These are phyloP conservation scores for Piscicola geometra DNA, from an alignment of 2,888 invertebrate genomes.

Conservation along the genomic window DNA sequence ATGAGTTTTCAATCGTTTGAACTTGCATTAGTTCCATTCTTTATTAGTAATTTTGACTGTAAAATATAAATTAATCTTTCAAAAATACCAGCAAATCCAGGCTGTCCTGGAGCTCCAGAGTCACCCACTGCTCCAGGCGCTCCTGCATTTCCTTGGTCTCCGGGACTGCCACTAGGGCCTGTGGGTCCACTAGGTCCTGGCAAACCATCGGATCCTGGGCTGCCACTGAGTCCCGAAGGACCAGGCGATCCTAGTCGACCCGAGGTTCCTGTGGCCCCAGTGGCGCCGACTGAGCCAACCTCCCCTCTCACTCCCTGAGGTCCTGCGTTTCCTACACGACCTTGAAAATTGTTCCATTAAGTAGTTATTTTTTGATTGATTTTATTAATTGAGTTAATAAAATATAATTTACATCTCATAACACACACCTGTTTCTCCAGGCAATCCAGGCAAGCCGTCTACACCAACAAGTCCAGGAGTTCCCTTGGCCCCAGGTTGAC, in stretches of 20 bases:
- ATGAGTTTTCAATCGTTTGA: too few relatives aligned
- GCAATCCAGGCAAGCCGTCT: slow-evolving; percentile 1
- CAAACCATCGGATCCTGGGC: slow-evolving; percentile 13
- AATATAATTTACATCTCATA: neutral
- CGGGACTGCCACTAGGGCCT: slow-evolving; percentile 5
- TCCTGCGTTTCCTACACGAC: neutral
- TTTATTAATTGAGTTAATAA: neutral
- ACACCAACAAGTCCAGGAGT: neutral
- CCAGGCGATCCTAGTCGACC: slow-evolving; percentile 14
- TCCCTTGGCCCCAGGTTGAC: slow-evolving; percentile 35
- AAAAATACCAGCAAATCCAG: neutral
- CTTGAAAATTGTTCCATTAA: too few relatives aligned
- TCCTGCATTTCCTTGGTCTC: neutral
- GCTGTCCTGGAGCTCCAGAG: slow-evolving; percentile 12
- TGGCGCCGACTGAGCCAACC: neutral
- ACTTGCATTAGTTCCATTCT: too few relatives aligned
- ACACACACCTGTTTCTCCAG: neutral
- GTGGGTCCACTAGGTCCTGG: neutral
- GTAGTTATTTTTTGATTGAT: too few relatives aligned
- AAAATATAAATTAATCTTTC: neutral
- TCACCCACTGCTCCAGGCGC: neutral
- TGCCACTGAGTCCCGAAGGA: neutral
- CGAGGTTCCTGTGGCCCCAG: slow-evolving; percentile 12
- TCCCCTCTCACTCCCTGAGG: neutral
- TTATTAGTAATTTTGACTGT: too few relatives aligned